phyloP scores from a whole-genome alignment of 2,113 vertebrate genomes.

The Aramus guarauna region DNA sequence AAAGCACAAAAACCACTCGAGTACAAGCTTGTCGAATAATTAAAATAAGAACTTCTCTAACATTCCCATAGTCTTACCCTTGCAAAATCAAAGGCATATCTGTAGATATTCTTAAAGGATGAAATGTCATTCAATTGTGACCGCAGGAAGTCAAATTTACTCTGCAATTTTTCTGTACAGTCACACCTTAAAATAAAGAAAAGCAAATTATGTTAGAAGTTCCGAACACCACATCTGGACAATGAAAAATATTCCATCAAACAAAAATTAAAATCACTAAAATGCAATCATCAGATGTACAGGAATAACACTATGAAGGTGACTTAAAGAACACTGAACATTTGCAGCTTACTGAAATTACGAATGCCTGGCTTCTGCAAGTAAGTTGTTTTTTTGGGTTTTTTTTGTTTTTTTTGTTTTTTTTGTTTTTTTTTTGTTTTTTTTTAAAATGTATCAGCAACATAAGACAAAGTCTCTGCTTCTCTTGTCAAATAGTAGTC shows the following conservation, averaged over 20 bases:
- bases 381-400: no score
- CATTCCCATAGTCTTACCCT: slow-evolving; percentile 79
- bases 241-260: neutral
- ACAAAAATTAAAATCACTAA: neutral
- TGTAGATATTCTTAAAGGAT: slow-evolving; percentile 96
- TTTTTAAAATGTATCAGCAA: neutral
- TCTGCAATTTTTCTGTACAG: slow-evolving; percentile 89
- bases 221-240: neutral
- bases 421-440: neutral
- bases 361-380: neutral
- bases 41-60: neutral
- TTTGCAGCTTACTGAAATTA: neutral
- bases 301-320: neutral
- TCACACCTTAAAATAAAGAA: slow-evolving; percentile 83
- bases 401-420: no score
- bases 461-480: neutral
- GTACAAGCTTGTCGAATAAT: neutral
- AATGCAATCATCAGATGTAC: neutral
- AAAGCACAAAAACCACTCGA: neutral
- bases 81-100: slow-evolving; percentile 98
- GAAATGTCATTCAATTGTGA: slow-evolving; percentile 88
- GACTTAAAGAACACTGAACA: neutral
- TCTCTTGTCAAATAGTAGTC: neutral
- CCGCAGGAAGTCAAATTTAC: slow-evolving; percentile 90
- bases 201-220: neutral